Conservation (phyloP, 2,888 invertebrate species). For the Sesamia inferens region DNA sequence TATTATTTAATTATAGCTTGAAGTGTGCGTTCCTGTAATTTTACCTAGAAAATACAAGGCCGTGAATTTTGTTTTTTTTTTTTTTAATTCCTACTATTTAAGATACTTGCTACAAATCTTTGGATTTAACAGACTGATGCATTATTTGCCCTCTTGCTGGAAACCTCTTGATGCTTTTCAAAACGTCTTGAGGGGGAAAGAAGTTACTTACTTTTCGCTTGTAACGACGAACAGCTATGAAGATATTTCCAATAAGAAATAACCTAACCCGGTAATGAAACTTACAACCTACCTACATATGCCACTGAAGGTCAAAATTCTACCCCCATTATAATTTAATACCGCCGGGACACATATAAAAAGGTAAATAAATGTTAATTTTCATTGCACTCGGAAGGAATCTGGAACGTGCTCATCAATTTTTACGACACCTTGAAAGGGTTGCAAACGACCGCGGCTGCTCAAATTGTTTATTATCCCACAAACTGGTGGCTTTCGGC, state of each 20-base stretch:
- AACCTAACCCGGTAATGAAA: background rate
- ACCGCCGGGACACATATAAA: slow-evolving; percentile 42
- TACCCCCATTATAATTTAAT: slow-evolving; percentile 21
- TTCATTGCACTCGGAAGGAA: slow-evolving; percentile 56
- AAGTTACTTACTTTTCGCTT: background rate
- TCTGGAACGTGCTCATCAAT: slow-evolving; percentile 55
- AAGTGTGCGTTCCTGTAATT: background rate
- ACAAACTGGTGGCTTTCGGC: slow-evolving; percentile 32
- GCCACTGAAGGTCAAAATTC: background rate
- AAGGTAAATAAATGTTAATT: slow-evolving; percentile 61
- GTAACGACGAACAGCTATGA: background rate
- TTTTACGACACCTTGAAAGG: slow-evolving; percentile 61
- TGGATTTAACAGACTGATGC: background rate
- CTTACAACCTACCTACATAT: background rate
- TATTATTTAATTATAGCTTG: too few relatives aligned
- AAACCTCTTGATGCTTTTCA: background rate
- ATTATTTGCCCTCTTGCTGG: background rate
- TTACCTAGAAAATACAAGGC: background rate
- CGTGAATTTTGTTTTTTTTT: background rate
- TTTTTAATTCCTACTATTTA: background rate
- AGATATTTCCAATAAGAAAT: background rate
- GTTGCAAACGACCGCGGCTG: slow-evolving; percentile 55
- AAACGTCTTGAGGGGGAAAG: background rate
- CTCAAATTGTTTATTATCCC: slow-evolving; percentile 47
- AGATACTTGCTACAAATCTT: background rate